Evolutionary conservation across 2,113 vertebrate species (phyloP), one percentile per base, ranked within the genome.

Genomic region (Mus spicilegus): DNA sequence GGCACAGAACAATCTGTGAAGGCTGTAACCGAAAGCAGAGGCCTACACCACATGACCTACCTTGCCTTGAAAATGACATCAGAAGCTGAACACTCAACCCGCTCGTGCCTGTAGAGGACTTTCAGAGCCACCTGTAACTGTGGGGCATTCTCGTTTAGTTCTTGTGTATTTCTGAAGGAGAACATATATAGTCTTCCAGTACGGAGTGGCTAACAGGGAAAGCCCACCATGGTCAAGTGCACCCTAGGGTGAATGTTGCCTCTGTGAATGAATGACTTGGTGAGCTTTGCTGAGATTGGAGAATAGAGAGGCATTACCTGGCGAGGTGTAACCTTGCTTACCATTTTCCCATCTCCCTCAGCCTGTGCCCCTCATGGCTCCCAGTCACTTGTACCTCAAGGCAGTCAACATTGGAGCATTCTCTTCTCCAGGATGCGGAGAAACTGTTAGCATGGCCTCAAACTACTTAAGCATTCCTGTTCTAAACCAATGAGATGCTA

Each of bases 351-450:
- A 3, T 94, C 49, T 42, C 95, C 93, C 72, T 94, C 82, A 96
- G 90, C 56, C 61, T 73, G 63, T 90, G 91, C 72, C 42, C 49
- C 33, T 90, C 61, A 89, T 85, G 96, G 95, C 77, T 87, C 78
- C 93, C 63, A 96, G 94, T 91, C 51, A 95, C 67, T 33, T 87
- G 65, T 92, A 63, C 39, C 82, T 96, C 94, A 95, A 84, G 87
- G 91, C 86, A 42, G 49, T 39, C 77, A 61, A 95, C 72, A 54
- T 89, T 88, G 87, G 87, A 46, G 20, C n/a, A 91, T 90, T 96
- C 49, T 89, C 88, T 80, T 96, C 33, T 89, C 46, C 49, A 36
- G 87, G 90, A 96, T 86, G 90, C 20, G 28, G 87, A 93, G 69
- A 92, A 87, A 93, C n/a, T 51, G 5, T 70, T 86, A 88, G 75